Conservation (phyloP, 2,888 invertebrate genomes). For the Habrosyne pyritoides region DNA sequence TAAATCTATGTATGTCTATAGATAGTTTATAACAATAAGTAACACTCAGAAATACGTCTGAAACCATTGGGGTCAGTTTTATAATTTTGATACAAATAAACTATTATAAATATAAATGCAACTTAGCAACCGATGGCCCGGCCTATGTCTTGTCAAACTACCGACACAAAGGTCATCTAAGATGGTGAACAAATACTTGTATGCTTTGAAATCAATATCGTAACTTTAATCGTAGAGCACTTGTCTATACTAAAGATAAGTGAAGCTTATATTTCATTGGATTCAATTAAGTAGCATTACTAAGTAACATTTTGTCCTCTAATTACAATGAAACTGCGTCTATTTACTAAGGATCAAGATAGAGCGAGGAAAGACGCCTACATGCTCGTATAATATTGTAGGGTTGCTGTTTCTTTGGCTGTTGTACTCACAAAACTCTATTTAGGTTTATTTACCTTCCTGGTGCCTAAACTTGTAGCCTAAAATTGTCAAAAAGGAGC, state of each 20-base stretch:
- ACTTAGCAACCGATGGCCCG: neutral
- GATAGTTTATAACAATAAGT: too few species aligned
- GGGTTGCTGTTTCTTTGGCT: neutral
- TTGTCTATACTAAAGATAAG: conserved; percentile 5
- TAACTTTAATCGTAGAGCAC: neutral
- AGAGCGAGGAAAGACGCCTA: conserved; percentile 14
- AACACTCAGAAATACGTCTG: too few species aligned
- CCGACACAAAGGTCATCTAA: neutral
- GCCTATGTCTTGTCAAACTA: neutral
- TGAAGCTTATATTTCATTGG: neutral
- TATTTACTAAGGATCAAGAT: conserved; percentile 12
- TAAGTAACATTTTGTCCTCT: conserved; percentile 21
- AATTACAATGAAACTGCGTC: conserved; percentile 21
- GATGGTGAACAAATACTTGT: neutral
- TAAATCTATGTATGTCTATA: too few species aligned
- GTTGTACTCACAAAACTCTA: too few species aligned
- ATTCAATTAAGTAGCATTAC: conserved; percentile 7
- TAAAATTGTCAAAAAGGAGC: too few species aligned
- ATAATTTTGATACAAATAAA: neutral
- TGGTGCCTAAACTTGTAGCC: too few species aligned
- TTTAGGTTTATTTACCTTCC: too few species aligned
- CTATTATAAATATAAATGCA: neutral
- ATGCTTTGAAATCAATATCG: conserved; percentile 5
- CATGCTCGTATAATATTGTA: neutral
- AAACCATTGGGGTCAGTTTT: too few species aligned